These are phyloP conservation scores for Desmophyllum pertusum DNA, from an alignment of 92 coral and sea anemone genomes.

Conservation along the genomic window DNA sequence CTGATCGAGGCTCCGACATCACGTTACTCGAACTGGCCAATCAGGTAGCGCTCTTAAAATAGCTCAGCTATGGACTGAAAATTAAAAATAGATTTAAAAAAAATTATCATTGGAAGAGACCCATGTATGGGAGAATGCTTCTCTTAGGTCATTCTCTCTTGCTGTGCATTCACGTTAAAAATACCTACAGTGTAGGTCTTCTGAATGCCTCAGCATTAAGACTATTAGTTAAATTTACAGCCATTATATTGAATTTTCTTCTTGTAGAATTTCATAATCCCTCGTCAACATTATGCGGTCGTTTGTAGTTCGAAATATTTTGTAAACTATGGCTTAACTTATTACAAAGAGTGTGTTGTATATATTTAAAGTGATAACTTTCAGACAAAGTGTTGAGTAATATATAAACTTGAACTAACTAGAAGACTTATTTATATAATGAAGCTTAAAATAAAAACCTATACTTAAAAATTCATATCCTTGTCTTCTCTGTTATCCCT, in stretches of 20 bases:
- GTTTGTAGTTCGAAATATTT: background rate
- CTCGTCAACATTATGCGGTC: background rate
- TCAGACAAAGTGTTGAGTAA: constrained; percentile 21
- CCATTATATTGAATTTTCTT: background rate
- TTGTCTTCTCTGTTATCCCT: background rate
- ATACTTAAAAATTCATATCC: background rate
- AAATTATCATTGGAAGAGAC: no score
- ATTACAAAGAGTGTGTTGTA: constrained; percentile 35
- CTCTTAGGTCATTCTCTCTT: no score
- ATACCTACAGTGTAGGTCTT: background rate
- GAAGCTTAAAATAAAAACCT: constrained; percentile 22
- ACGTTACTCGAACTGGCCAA: no score
- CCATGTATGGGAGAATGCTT: no score
- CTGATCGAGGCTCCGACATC: no score
- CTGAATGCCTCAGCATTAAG: background rate
- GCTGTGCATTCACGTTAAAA: background rate
- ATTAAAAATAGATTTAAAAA: no score
- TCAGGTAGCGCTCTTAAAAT: no score
- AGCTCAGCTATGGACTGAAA: no score
- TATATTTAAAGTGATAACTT: constrained; percentile 25
- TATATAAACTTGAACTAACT: constrained; percentile 19
- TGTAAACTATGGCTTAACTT: constrained; percentile 19
- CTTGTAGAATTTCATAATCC: background rate
- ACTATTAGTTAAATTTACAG: background rate
- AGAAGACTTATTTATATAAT: constrained; percentile 26